A percentile compares a stretch with the other conserved stretches of the same genome.
phyloP scores from a whole-genome alignment of 2,888 invertebrate species.

The Tuta absoluta region DNA sequence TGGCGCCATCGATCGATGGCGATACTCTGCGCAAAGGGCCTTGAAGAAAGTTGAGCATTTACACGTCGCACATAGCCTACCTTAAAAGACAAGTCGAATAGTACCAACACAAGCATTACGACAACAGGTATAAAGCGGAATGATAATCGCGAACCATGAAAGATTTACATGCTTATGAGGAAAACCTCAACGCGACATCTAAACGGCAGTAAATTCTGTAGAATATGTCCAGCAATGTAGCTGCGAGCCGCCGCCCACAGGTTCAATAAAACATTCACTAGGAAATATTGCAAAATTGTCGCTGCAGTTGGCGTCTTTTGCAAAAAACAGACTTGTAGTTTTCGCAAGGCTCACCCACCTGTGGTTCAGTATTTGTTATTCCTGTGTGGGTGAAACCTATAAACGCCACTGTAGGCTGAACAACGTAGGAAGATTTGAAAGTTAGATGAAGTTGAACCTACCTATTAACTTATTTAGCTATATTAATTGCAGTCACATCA shows the following conservation, averaged over 20 bases:
- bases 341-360: constrained; percentile 41
- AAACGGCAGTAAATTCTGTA: constrained; percentile 4
- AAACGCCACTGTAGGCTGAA: constrained; percentile 31
- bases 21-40: constrained; percentile 19
- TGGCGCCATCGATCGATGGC: constrained; percentile 20
- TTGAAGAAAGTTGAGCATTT: not conserved
- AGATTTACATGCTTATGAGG: constrained; percentile 12
- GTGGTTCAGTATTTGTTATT: constrained; percentile 28
- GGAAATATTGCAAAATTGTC: constrained; percentile 37
- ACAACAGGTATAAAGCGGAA: constrained; percentile 5
- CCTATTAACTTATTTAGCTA: constrained; percentile 3
- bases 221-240: constrained; percentile 24
- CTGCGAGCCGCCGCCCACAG: constrained; percentile 19
- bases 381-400: constrained; percentile 49
- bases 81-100: not conserved
- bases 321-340: constrained; percentile 39
- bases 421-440: constrained; percentile 38
- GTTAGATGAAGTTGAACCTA: constrained; percentile 8
- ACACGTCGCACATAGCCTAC: not conserved
- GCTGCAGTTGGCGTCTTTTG: constrained; percentile 35
- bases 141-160: not conserved
- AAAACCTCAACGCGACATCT: constrained; percentile 8
- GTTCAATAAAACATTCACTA: constrained; percentile 21
- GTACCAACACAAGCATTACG: not conserved
- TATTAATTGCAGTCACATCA: not conserved